phyloP scores from a whole-genome alignment of 2,797 vertebrate species.

The Apodemus agrarius region DNA sequence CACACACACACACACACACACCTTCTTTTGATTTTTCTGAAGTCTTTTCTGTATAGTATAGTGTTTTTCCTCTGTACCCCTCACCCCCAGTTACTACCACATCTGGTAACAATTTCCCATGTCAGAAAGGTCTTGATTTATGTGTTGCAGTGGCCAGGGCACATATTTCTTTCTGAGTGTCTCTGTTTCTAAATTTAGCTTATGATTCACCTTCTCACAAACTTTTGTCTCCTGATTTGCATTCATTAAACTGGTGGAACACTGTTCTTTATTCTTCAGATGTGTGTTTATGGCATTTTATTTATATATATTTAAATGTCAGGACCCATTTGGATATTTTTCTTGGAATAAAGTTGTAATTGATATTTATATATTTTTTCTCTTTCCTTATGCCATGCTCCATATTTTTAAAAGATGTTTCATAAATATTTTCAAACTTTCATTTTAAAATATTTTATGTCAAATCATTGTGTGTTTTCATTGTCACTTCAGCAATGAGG shows the following conservation, averaged over 20 bases:
- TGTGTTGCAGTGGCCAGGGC: background rate
- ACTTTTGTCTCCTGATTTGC: background rate
- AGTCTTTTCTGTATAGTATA: background rate
- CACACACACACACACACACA: background rate
- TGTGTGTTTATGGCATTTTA: background rate
- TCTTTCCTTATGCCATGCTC: background rate
- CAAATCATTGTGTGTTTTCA: background rate
- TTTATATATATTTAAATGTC: background rate
- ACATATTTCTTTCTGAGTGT: background rate
- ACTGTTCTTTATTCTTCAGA: background rate
- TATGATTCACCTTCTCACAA: background rate
- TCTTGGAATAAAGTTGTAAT: background rate
- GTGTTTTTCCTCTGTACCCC: background rate
- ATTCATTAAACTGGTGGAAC: too few species aligned
- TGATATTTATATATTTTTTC: background rate
- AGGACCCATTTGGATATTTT: background rate
- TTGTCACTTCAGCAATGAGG: background rate
- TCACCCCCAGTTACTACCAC: accelerated
- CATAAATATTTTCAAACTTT: background rate
- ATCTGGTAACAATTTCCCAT: background rate
- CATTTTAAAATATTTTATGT: background rate
- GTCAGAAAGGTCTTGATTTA: background rate
- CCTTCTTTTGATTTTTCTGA: background rate
- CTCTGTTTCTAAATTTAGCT: background rate
- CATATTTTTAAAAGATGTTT: background rate